Base-by-base conservation (phyloP, 2,797 vertebrate genomes). In the Decapterus maruadsi region DNA sequence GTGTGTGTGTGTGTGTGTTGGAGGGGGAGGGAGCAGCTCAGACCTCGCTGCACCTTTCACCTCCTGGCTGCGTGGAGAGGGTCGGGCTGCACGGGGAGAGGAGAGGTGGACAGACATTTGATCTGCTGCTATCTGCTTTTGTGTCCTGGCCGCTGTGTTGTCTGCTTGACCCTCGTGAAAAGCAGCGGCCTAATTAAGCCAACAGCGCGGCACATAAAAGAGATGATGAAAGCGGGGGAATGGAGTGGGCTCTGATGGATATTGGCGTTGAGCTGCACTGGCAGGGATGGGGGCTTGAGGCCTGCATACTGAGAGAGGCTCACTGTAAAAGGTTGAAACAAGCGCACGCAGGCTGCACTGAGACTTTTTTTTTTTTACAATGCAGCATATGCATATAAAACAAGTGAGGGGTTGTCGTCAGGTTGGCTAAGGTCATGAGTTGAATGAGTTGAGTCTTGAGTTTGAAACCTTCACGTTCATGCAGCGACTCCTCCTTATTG, bases 161-260 rank as follows among this genome's bases (percentile, higher is more conserved):
- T 90, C 90, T 86, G 88, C 85, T 84, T 90, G 90, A 89, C 87
- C 84, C 87, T 80, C 7, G 85, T 85, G 85, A 87, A 88, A 89
- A 89, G 87, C 82, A 74, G 82, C 74, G 81, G 86, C 90, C 91
- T 94, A 93, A 94, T 95, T 94, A 95, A 93, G 80, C 88, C 89
- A 91, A 91, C 89, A 86, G 93, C 81, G 84, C 79, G 85, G 89
- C 92, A 95, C 92, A 95, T 95, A 90, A 94, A 95, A 95, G 94
- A 87, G 91, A 93, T 92, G 92, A 94, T 94, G 89, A 94, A 94
- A 94, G 88, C 65, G 36, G 84, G 84, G 72, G 89, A 93, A 90
- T 80, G 90, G 85, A 89, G 88, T 81, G 82, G 83, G 87, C 84
- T 82, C 90, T 93, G 93, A 94, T 91, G 93, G 90, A 93, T 94